These are phyloP conservation scores for Drosophila histrio DNA, from an alignment of 2,888 invertebrate species.

Conservation along the genomic window DNA sequence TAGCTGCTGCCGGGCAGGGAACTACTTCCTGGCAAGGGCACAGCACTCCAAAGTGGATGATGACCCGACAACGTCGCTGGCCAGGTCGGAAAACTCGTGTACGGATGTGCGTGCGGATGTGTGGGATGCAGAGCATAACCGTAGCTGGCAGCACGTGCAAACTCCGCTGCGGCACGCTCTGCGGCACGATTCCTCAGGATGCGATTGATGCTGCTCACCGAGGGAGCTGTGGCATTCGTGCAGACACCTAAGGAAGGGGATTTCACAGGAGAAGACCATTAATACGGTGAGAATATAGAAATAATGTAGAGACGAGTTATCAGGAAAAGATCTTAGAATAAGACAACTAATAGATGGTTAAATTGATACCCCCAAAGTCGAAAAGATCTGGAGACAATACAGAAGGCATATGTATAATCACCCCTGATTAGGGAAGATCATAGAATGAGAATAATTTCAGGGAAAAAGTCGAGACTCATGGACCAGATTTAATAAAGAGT, in stretches of 20 bases:
- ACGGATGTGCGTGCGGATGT: conserved; percentile 86
- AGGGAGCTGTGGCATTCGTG: conserved; percentile 97
- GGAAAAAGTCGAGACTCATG: no score
- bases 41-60: conserved; percentile 85
- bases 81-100: conserved; percentile 86
- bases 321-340: background rate
- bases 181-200: conserved; percentile 98
- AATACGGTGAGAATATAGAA: background rate
- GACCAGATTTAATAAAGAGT: no score
- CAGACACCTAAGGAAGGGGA: conserved; percentile 91
- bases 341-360: no score
- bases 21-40: conserved; percentile 76
- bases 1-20: conserved; percentile 37
- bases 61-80: conserved; percentile 83
- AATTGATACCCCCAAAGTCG: no score
- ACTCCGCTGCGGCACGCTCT: conserved; percentile 97
- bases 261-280: background rate
- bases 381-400: no score
- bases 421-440: no score
- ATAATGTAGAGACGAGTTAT: background rate
- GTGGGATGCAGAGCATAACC: conserved; percentile 90
- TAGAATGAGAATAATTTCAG: no score
- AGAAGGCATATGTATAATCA: no score
- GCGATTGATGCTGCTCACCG: conserved; percentile 98
- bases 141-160: conserved; percentile 95